Evolutionary conservation across 2,888 invertebrate genomes (phyloP).

Genomic region (Tholera decimalis): DNA sequence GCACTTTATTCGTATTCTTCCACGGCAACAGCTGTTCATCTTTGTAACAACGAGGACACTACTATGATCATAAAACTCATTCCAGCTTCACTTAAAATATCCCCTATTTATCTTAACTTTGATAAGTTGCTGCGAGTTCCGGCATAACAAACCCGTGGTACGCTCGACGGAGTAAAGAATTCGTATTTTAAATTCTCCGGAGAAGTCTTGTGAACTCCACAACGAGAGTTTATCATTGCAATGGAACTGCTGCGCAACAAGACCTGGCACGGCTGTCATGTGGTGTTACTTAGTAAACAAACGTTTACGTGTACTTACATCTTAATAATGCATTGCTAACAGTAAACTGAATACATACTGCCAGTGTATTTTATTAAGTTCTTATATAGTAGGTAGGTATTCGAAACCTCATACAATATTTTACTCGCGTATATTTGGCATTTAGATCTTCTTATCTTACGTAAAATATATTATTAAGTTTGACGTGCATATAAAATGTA

Average conservation of each 20-base stretch:
- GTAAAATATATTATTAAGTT: conserved; percentile 25
- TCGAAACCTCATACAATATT: background rate
- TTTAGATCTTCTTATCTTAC: background rate
- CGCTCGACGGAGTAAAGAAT: conserved; percentile 45
- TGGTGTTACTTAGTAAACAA: conserved; percentile 29
- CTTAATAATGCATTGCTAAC: conserved; percentile 1
- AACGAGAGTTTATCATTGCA: conserved; percentile 58
- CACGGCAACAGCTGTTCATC: conserved; percentile 59
- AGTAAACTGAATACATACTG: background rate
- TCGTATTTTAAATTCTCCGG: conserved; percentile 47
- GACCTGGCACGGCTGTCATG: conserved; percentile 11
- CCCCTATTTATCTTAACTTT: conserved; percentile 36
- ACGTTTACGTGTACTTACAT: conserved; percentile 14
- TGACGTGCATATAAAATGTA: conserved; percentile 36
- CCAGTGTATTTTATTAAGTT: background rate
- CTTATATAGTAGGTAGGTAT: background rate
- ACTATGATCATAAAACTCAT: conserved; percentile 52
- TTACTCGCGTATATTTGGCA: background rate
- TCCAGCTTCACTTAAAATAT: conserved; percentile 36
- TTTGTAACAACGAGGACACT: conserved; percentile 38
- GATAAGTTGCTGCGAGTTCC: conserved; percentile 22
- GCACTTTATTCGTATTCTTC: conserved; percentile 59
- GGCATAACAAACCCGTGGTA: conserved; percentile 36
- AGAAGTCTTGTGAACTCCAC: conserved; percentile 43
- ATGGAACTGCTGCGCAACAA: conserved; percentile 32